Evolutionary conservation across 2,888 invertebrate genomes (phyloP).

Genomic region (Nineta flava): DNA sequence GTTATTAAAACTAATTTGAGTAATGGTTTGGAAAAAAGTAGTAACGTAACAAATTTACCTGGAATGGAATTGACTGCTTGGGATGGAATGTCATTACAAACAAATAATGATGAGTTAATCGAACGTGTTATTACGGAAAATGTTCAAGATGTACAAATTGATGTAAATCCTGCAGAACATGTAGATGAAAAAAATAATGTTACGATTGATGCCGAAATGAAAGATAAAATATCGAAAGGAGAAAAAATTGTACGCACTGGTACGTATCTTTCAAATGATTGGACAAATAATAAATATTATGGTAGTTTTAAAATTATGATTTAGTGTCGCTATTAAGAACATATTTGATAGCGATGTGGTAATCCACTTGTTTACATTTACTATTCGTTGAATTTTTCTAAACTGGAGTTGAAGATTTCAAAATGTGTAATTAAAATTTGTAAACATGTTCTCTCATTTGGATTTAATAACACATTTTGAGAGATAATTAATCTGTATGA

Average conservation of each 20-base stretch:
- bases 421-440: too few species aligned
- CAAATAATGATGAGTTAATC: background rate
- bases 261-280: slow-evolving; percentile 21
- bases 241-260: slow-evolving; percentile 43
- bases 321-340: too few species aligned
- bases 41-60: background rate
- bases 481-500: too few species aligned
- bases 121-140: background rate
- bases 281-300: too few species aligned
- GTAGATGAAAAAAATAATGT: slow-evolving; percentile 6
- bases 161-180: slow-evolving; percentile 8
- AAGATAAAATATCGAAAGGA: slow-evolving; percentile 33
- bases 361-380: too few species aligned
- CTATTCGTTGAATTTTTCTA: too few species aligned
- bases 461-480: too few species aligned
- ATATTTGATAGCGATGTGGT: too few species aligned
- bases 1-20: background rate
- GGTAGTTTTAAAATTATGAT: too few species aligned
- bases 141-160: background rate
- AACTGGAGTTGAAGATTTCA: too few species aligned
- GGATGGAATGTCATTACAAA: slow-evolving; percentile 13
- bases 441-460: too few species aligned
- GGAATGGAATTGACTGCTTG: slow-evolving; percentile 17
- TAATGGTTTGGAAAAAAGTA: background rate
- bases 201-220: slow-evolving; percentile 17